Evolutionary conservation across 2,888 invertebrate genomes (phyloP).

Genomic region (Eutolmus rufibarbis): DNA sequence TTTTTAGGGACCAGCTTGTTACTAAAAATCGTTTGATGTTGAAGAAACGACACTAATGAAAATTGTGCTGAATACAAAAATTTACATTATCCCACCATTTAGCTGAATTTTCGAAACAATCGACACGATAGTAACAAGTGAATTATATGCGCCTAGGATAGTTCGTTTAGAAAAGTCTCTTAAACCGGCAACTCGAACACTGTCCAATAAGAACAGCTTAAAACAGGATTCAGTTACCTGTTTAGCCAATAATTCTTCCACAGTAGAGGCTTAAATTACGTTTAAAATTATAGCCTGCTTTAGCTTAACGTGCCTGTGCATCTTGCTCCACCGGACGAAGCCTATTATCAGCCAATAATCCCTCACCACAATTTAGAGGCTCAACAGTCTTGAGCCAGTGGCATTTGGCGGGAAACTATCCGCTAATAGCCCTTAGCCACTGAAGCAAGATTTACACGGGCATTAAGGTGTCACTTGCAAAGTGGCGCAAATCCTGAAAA

Average conservation of each 20-base stretch:
- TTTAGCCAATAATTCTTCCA: background rate
- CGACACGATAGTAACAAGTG: background rate
- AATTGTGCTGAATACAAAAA: background rate
- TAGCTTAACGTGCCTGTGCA: background rate
- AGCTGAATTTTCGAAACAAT: background rate
- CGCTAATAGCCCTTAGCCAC: background rate
- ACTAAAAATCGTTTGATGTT: background rate
- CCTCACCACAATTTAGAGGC: background rate
- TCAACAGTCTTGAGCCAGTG: background rate
- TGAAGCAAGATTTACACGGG: background rate
- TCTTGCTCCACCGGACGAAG: background rate
- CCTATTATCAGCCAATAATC: background rate
- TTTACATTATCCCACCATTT: background rate
- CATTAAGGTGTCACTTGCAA: background rate
- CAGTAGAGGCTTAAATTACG: background rate
- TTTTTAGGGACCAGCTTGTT: no score
- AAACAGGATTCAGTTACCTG: background rate
- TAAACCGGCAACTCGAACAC: background rate
- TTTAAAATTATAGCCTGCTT: background rate
- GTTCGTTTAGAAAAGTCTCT: background rate
- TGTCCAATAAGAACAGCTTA: background rate
- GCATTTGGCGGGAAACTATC: background rate
- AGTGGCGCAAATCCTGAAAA: constrained; percentile 1
- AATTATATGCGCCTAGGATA: background rate
- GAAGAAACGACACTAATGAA: background rate